Percentiles rank a stretch among this genome's conserved stretches.
Conservation (phyloP, 2,888 invertebrate species). For the Parthenolecanium corni region DNA sequence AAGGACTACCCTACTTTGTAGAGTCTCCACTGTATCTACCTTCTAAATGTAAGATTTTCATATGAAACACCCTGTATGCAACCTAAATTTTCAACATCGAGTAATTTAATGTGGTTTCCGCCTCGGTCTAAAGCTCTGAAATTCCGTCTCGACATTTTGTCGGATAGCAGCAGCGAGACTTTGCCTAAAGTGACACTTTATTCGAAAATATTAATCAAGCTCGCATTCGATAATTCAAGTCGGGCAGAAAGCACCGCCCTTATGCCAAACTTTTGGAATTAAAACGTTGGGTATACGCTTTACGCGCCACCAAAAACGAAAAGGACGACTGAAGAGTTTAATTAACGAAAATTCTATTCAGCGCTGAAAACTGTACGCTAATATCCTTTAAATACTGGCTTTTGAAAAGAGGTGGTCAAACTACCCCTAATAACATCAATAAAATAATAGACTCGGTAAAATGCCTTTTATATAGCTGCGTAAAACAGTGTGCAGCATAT, state of each 20-base stretch:
- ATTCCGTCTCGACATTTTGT: not conserved
- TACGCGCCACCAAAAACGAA: not conserved
- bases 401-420: constrained; percentile 27
- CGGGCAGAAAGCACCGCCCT: not conserved
- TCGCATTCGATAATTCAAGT: constrained; percentile 6
- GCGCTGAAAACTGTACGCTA: constrained; percentile 6
- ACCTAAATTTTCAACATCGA: too few relatives aligned
- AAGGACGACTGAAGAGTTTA: constrained; percentile 8
- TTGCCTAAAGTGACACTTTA: constrained; percentile 13
- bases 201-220: constrained; percentile 15
- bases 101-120: too few relatives aligned
- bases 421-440: constrained; percentile 28
- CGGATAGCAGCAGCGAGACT: not conserved
- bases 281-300: not conserved
- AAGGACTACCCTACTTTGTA: too few relatives aligned
- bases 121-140: too few relatives aligned
- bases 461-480: constrained; percentile 8
- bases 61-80: too few relatives aligned
- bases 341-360: constrained; percentile 26
- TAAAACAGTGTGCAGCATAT: not conserved
- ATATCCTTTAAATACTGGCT: constrained; percentile 12
- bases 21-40: too few relatives aligned
- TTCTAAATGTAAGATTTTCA: too few relatives aligned
- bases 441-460: constrained; percentile 28
- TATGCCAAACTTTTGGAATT: not conserved